phyloP scores from a whole-genome alignment of 2,113 vertebrate genomes.

The Camelus dromedarius region DNA sequence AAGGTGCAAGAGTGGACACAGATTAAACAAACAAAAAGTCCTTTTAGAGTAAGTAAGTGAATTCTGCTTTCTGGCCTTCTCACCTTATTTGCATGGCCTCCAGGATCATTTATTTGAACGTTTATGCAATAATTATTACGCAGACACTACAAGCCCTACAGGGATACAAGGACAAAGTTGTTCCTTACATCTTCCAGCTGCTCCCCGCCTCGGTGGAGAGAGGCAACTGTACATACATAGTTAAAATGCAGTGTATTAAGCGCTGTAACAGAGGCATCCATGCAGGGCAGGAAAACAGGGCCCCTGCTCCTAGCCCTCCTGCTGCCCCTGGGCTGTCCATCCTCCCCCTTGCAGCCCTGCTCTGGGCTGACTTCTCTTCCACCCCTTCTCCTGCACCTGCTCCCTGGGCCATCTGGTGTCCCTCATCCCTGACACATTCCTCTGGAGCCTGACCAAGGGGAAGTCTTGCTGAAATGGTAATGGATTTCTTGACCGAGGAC shows the following conservation, averaged over 20 bases:
- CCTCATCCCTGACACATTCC: too few relatives aligned
- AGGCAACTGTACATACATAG: accelerated
- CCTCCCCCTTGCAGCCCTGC: accelerated
- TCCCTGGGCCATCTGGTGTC: background rate
- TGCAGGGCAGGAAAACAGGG: background rate
- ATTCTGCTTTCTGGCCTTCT: background rate
- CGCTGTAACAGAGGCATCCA: background rate
- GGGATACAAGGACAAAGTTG: background rate
- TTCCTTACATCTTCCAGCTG: too few relatives aligned
- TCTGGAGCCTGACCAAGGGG: background rate
- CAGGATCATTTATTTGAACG: background rate
- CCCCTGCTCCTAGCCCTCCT: background rate
- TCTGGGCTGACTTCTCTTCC: too few relatives aligned
- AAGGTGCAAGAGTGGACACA: background rate
- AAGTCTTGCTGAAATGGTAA: background rate
- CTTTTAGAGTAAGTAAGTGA: background rate
- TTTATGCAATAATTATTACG: background rate
- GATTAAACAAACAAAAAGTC: background rate
- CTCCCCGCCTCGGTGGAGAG: background rate
- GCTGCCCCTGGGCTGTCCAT: background rate
- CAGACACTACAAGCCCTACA: accelerated
- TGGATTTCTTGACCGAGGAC: background rate
- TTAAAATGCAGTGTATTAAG: accelerated
- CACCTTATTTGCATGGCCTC: background rate
- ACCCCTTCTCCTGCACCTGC: background rate